Evolutionary conservation across 2,888 invertebrate genomes (phyloP).

Genomic region (Drosophila barbarae): DNA sequence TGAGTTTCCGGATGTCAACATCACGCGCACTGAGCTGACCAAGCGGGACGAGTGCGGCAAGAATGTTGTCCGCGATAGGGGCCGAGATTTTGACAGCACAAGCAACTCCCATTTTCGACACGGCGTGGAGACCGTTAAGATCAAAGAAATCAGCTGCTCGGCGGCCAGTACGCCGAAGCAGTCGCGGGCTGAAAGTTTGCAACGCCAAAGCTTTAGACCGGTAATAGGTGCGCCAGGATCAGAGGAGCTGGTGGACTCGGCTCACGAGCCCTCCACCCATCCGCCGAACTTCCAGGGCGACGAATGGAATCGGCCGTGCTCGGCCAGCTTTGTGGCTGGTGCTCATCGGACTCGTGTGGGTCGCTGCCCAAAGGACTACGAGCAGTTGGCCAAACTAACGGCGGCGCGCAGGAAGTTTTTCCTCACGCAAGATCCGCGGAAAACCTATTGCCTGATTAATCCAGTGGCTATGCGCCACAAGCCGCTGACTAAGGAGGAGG

Average conservation of each 20-base stretch:
- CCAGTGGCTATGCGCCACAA: constrained; percentile 67
- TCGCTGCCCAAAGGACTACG: constrained; percentile 63
- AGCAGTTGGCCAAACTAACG: constrained; percentile 61
- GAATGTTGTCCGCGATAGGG: constrained; percentile 40
- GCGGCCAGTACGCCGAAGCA: constrained; percentile 23
- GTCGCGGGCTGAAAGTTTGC: background rate
- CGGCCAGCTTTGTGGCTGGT: constrained; percentile 67
- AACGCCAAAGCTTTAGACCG: background rate
- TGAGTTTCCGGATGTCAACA: constrained; percentile 58
- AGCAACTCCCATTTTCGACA: constrained; percentile 63
- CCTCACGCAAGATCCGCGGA: constrained; percentile 77
- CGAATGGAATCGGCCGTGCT: constrained; percentile 67
- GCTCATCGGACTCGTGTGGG: constrained; percentile 66
- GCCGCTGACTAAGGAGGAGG: constrained; percentile 50
- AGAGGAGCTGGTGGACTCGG: constrained; percentile 57
- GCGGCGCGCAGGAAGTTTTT: constrained; percentile 69
- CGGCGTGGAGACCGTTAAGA: constrained; percentile 55
- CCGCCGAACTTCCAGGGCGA: constrained; percentile 49
- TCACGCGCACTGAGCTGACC: constrained; percentile 49
- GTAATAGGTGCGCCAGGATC: constrained; percentile 40
- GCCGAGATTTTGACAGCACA: constrained; percentile 61
- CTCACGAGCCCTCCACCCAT: constrained; percentile 55
- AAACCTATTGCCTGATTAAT: constrained; percentile 73
- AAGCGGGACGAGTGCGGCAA: constrained; percentile 54
- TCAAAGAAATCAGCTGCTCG: constrained; percentile 44